Evolutionary conservation across 2,797 vertebrate species (phyloP).

Genomic region (Smutsia temminckii): DNA sequence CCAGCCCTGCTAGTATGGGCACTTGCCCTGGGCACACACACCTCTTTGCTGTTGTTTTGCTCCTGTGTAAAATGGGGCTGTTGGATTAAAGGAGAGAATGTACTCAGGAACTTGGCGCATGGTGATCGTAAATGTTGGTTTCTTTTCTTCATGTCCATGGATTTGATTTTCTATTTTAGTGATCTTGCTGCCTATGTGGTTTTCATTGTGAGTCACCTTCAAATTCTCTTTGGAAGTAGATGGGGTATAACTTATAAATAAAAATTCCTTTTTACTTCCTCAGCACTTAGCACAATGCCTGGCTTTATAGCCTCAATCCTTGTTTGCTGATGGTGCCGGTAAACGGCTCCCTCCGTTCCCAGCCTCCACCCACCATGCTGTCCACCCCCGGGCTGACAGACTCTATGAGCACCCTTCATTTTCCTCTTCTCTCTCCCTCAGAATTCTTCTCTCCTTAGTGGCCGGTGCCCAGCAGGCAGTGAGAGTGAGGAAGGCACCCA

Average conservation of each 20-base stretch:
- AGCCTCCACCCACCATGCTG: slow-evolving; percentile 51
- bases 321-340: slow-evolving; percentile 58
- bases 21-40: accelerated
- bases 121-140: background rate
- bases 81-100: background rate
- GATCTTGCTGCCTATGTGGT: slow-evolving; percentile 61
- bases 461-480: background rate
- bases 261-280: slow-evolving; percentile 72
- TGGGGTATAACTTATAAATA: slow-evolving; percentile 74
- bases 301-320: slow-evolving; percentile 51
- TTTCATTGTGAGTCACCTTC: slow-evolving; percentile 78
- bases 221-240: slow-evolving; percentile 74
- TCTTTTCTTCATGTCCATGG: slow-evolving; percentile 6
- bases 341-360: slow-evolving; percentile 48
- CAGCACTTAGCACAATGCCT: slow-evolving; percentile 70
- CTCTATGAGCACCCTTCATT: background rate
- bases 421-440: background rate
- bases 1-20: background rate
- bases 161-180: slow-evolving; percentile 46
- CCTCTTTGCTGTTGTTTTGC: background rate
- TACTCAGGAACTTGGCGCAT: background rate
- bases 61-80: background rate
- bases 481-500: background rate
- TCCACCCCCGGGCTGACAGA: background rate
- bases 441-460: background rate